Conservation (phyloP, 2,113 vertebrate genomes). For the Pandion haliaetus region DNA sequence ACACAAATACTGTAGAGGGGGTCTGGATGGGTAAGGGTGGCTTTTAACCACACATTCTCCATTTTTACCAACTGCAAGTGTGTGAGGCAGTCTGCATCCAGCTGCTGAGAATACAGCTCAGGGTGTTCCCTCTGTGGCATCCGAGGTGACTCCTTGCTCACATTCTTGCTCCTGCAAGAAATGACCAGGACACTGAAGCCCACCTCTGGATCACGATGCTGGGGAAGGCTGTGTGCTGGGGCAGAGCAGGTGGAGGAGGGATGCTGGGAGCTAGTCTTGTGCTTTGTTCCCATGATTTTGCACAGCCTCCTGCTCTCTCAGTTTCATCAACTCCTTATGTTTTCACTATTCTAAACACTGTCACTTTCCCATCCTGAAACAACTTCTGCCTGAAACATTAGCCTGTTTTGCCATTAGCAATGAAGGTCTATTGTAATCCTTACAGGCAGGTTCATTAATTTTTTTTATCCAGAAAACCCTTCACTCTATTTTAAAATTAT, state of each 20-base stretch:
- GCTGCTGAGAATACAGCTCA: background rate
- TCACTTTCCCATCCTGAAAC: conserved; percentile 33
- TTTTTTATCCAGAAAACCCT: background rate
- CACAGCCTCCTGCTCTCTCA: background rate
- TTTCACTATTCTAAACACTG: conserved; percentile 1
- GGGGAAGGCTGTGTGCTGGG: background rate
- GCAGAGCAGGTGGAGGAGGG: background rate
- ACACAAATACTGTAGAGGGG: background rate
- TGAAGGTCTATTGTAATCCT: background rate
- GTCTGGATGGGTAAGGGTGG: background rate
- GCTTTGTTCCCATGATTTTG: background rate
- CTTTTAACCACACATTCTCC: background rate
- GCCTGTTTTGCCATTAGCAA: background rate
- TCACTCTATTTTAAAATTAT: conserved; percentile 7
- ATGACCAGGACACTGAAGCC: background rate
- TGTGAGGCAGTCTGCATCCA: background rate
- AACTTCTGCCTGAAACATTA: background rate
- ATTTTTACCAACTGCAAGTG: background rate
- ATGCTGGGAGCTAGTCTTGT: background rate
- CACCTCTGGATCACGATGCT: background rate
- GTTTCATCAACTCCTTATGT: background rate
- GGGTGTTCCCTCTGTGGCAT: background rate
- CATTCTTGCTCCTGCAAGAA: background rate
- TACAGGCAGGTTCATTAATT: background rate
- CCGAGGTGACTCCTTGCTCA: background rate